Evolutionary conservation across 2,797 vertebrate species (phyloP).

Genomic region (Dendrocincla tyrannina): DNA sequence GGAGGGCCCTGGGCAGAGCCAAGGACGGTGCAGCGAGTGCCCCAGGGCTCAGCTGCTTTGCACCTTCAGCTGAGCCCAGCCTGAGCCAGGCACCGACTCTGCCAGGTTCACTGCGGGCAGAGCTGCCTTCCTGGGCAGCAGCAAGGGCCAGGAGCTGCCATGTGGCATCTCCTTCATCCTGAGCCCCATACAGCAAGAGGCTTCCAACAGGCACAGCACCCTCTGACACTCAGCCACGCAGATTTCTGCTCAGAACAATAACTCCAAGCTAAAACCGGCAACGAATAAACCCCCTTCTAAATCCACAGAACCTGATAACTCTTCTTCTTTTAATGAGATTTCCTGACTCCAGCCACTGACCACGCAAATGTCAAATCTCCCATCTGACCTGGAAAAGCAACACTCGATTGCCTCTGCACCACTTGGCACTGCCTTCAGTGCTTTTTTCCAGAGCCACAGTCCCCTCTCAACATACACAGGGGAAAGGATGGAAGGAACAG

Average conservation of each 20-base stretch:
- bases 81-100: rapidly evolving
- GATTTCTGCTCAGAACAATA: background rate
- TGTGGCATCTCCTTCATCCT: background rate
- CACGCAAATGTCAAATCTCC: background rate
- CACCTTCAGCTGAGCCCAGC: background rate
- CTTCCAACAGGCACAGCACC: background rate
- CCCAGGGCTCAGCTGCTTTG: background rate
- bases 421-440: background rate
- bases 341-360: background rate
- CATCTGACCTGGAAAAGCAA: background rate
- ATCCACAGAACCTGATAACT: background rate
- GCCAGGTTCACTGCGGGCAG: background rate
- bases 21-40: background rate
- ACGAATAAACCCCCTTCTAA: background rate
- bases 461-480: background rate
- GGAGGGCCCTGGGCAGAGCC: background rate
- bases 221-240: background rate
- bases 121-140: background rate
- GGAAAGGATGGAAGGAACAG: background rate
- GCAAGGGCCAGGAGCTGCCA: background rate
- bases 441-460: background rate
- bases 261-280: background rate
- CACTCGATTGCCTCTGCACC: background rate
- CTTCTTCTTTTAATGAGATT: slow-evolving; percentile 26
- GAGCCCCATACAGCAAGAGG: rapidly evolving